Evolutionary conservation across 2,888 invertebrate genomes (phyloP).

Genomic region (Chirona hameri): DNA sequence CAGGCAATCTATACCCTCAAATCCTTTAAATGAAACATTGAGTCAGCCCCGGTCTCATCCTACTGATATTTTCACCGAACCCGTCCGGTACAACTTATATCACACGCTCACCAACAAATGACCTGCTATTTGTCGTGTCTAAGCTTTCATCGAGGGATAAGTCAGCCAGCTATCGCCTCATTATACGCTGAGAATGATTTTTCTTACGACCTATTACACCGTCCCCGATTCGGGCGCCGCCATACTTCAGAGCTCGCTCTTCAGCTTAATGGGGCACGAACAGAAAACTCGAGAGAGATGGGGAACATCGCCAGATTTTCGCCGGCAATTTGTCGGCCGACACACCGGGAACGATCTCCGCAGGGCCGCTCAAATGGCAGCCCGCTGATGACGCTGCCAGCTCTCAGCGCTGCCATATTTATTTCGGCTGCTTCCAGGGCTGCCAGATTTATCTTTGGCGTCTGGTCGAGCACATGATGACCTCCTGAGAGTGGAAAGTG

Average conservation of each 20-base stretch:
- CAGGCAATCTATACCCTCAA: no score
- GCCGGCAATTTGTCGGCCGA: not conserved
- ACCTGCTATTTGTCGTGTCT: not conserved
- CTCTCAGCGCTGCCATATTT: no score
- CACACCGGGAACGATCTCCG: not conserved
- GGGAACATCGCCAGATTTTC: not conserved
- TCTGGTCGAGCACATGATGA: no score
- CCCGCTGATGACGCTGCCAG: no score
- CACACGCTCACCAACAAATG: not conserved
- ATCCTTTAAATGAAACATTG: no score
- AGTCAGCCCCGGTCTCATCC: no score
- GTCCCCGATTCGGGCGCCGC: not conserved
- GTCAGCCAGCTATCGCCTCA: not conserved
- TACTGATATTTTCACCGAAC: not conserved
- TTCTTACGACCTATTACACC: slow-evolving; percentile 2
- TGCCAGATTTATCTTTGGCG: no score
- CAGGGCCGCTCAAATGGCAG: not conserved
- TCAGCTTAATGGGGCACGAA: not conserved
- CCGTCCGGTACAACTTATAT: not conserved
- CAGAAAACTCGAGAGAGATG: not conserved
- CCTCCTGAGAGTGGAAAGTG: no score
- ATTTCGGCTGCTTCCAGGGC: no score
- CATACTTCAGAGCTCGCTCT: not conserved
- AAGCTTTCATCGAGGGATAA: not conserved
- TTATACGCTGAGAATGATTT: not conserved